A percentile compares a stretch with the other conserved stretches of the same genome.
Evolutionary conservation across 2,888 invertebrate species (phyloP).

Genomic region (Trichogramma dendrolimi): DNA sequence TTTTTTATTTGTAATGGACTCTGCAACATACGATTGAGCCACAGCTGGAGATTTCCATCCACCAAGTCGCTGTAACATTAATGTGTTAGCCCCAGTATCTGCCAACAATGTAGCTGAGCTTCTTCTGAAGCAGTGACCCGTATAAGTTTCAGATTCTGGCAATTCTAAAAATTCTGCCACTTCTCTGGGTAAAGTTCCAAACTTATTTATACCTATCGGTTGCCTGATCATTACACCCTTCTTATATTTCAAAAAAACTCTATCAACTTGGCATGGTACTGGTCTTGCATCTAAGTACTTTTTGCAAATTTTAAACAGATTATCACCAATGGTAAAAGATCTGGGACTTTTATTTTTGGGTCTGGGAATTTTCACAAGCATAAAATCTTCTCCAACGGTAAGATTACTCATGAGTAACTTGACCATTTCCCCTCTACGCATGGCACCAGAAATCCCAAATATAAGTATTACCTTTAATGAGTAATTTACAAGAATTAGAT

Average conservation of each 20-base stretch:
- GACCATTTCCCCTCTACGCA: background rate
- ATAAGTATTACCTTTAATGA: background rate
- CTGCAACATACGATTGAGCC: too few relatives aligned
- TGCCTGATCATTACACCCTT: background rate
- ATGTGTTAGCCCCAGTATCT: background rate
- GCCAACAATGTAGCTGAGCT: slow-evolving; percentile 3
- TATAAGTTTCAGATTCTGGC: background rate
- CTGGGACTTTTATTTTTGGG: background rate
- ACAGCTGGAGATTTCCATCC: slow-evolving; percentile 1
- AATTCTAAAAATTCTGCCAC: background rate
- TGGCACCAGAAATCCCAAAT: background rate
- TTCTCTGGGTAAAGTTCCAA: background rate
- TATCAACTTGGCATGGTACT: background rate
- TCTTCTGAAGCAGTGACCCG: background rate
- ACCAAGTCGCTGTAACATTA: background rate
- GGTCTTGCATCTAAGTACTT: background rate
- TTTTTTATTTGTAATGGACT: too few relatives aligned
- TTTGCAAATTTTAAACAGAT: background rate
- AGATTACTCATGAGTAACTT: background rate
- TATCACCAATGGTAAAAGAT: background rate
- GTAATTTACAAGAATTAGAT: background rate
- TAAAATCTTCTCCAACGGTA: background rate
- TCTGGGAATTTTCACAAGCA: background rate
- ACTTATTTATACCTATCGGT: background rate
- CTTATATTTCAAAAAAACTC: background rate